Percentiles rank a stretch among this genome's conserved stretches.
phyloP scores from a whole-genome alignment of 2,113 vertebrate species.

The Hydrochoerus hydrochaeris region DNA sequence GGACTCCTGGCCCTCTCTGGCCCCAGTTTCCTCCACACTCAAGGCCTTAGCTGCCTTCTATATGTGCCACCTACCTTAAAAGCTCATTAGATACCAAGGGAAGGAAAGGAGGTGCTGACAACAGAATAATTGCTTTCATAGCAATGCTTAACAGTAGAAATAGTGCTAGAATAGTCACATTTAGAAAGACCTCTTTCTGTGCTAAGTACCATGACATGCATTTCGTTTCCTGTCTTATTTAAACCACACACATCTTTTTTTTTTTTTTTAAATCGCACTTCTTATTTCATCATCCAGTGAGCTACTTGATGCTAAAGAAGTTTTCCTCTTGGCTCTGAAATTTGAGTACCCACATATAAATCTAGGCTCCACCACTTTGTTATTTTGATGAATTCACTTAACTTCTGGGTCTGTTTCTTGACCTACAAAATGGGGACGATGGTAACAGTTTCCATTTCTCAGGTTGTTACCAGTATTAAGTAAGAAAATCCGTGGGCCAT shows the following conservation, averaged over 20 bases:
- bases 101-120: neutral
- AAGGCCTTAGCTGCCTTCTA: neutral
- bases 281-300: neutral
- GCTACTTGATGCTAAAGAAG: neutral
- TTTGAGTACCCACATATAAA: neutral
- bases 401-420: neutral
- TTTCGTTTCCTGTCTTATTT: neutral
- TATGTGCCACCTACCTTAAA: neutral
- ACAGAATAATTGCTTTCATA: slow-evolving; percentile 3
- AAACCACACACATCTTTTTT: neutral
- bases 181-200: neutral
- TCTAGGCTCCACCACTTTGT: neutral
- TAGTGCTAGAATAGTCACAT: neutral
- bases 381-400: slow-evolving; percentile 22
- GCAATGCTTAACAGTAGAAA: neutral
- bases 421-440: neutral
- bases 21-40: slow-evolving; percentile 10
- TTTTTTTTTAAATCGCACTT: too few species aligned
- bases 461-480: neutral
- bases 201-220: neutral
- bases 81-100: neutral
- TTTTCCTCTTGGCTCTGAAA: neutral
- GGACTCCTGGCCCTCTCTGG: neutral
- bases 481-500: neutral
- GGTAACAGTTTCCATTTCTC: neutral